These are phyloP conservation scores for Eugnorisma glareosa DNA, from an alignment of 2,888 invertebrate species.

Conservation along the genomic window DNA sequence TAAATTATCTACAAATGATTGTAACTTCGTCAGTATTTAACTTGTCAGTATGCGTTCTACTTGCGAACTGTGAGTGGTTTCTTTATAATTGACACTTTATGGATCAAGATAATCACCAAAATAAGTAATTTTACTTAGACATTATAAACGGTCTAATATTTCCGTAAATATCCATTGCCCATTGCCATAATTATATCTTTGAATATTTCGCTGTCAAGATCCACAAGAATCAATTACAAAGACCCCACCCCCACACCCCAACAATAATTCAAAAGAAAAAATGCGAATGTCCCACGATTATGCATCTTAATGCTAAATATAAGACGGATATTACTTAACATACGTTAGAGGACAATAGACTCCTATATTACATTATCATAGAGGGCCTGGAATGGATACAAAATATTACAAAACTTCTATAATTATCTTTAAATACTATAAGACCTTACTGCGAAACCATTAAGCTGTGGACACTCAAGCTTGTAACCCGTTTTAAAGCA, in stretches of 20 bases:
- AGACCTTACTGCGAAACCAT: slow-evolving; percentile 58
- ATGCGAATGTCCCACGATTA: slow-evolving; percentile 61
- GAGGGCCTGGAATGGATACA: slow-evolving; percentile 88
- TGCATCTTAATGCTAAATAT: slow-evolving; percentile 84
- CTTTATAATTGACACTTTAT: slow-evolving; percentile 29
- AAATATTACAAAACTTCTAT: slow-evolving; percentile 85
- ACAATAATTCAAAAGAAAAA: slow-evolving; percentile 41
- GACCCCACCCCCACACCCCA: slow-evolving; percentile 15
- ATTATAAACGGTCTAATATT: not conserved
- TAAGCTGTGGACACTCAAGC: not conserved
- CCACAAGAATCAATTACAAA: slow-evolving; percentile 9
- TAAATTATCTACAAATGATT: slow-evolving; percentile 57
- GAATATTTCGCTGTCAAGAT: not conserved
- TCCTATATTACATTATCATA: slow-evolving; percentile 86
- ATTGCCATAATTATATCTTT: not conserved
- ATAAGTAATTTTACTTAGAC: not conserved
- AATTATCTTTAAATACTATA: slow-evolving; percentile 72
- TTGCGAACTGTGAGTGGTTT: slow-evolving; percentile 10
- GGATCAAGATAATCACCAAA: not conserved
- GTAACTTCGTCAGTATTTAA: slow-evolving; percentile 40
- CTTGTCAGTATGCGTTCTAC: slow-evolving; percentile 24
- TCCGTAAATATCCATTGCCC: not conserved
- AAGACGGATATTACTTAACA: slow-evolving; percentile 88
- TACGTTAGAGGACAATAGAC: slow-evolving; percentile 85
- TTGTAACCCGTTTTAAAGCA: slow-evolving; percentile 5